phyloP scores from a whole-genome alignment of 2,797 vertebrate genomes.

The Hydrophis major region DNA sequence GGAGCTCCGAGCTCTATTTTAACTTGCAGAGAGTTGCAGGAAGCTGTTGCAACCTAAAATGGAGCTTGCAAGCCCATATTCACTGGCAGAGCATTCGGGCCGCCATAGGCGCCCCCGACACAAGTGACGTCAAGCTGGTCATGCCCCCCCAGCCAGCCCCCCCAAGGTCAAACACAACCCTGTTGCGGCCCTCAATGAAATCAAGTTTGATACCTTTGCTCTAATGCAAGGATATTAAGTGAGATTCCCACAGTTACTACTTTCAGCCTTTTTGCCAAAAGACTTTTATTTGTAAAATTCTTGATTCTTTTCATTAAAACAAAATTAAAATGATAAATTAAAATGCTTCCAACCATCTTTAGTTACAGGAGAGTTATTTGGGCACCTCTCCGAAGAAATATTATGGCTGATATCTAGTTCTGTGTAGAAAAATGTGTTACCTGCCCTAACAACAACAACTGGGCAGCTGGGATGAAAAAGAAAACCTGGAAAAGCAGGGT shows the following conservation, averaged over 20 bases:
- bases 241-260: not conserved
- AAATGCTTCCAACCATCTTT: not conserved
- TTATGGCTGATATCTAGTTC: not conserved
- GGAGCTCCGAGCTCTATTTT: no score
- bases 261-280: not conserved
- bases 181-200: no score
- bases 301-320: not conserved
- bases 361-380: not conserved
- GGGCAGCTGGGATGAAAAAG: not conserved
- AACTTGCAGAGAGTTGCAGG: no score
- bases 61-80: no score
- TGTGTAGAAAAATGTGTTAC: not conserved
- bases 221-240: not conserved
- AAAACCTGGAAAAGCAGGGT: not conserved
- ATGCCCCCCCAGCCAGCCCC: no score
- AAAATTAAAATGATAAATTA: not conserved
- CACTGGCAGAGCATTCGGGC: no score
- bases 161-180: no score
- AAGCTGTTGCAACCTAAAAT: no score
- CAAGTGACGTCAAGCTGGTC: no score
- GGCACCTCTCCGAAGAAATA: not conserved
- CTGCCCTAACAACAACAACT: not conserved
- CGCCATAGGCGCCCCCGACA: no score
- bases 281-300: not conserved
- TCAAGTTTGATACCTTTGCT: not conserved